These are phyloP conservation scores for Tachycineta bicolor DNA, from an alignment of 2,113 vertebrate genomes.

Conservation along the genomic window DNA sequence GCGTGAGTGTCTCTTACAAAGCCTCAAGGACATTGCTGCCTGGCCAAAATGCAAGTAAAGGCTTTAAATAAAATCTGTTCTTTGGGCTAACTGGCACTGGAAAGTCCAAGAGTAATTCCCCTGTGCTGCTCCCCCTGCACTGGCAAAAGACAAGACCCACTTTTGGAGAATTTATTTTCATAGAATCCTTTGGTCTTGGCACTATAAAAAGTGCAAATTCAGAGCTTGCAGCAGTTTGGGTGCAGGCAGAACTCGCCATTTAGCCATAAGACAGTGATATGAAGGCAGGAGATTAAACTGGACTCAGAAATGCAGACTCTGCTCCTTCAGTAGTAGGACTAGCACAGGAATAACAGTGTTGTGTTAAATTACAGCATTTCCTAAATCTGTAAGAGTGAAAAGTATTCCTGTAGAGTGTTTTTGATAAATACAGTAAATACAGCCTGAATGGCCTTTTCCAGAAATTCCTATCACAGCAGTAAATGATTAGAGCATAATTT, in stretches of 20 bases:
- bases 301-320: neutral
- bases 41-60: neutral
- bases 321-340: neutral
- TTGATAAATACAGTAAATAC: neutral
- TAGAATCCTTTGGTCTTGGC: neutral
- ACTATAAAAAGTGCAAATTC: neutral
- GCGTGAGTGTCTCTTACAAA: neutral
- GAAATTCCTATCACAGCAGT: neutral
- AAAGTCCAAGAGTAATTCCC: neutral
- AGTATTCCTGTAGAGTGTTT: neutral
- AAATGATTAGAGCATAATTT: neutral
- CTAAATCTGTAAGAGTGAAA: neutral
- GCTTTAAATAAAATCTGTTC: neutral
- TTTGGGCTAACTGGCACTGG: accelerated
- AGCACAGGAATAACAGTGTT: neutral
- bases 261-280: neutral
- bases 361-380: neutral
- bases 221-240: neutral
- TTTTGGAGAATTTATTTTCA: neutral
- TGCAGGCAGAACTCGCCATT: neutral
- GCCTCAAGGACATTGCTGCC: neutral
- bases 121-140: neutral
- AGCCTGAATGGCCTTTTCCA: neutral
- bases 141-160: neutral
- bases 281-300: neutral